Evolutionary conservation across 2,113 vertebrate species (phyloP).

Genomic region (Thamnaconus septentrionalis): DNA sequence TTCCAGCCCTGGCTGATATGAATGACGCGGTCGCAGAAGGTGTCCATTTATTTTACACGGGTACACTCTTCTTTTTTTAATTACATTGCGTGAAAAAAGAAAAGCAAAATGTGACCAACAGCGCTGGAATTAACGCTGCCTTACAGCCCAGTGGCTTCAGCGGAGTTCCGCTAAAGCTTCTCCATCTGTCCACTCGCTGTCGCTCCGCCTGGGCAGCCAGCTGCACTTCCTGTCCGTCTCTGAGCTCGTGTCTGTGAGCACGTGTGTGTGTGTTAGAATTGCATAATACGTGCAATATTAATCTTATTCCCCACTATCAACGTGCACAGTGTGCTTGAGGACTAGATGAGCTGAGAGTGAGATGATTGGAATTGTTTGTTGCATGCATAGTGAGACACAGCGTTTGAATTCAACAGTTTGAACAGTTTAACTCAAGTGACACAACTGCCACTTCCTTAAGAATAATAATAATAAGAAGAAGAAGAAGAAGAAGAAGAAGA

Average conservation of each 20-base stretch:
- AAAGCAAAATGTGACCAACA: conserved; percentile 12
- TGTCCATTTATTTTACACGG: conserved; percentile 11
- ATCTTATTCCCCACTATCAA: too few species aligned
- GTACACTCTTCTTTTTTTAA: conserved; percentile 11
- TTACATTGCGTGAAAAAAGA: conserved; percentile 3
- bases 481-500: too few species aligned
- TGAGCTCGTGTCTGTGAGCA: background rate
- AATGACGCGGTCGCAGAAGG: background rate
- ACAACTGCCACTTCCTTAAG: too few species aligned
- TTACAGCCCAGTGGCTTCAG: conserved; percentile 46
- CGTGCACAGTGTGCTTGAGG: too few species aligned
- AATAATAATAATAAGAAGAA: too few species aligned
- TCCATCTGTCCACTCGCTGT: conserved; percentile 38
- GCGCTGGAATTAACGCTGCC: conserved; percentile 40
- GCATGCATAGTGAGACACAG: too few species aligned
- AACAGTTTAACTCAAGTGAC: too few species aligned
- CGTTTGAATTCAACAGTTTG: too few species aligned
- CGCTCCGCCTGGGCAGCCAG: conserved; percentile 60
- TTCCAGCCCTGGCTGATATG: conserved; percentile 24
- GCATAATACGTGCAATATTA: too few species aligned
- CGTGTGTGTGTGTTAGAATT: background rate
- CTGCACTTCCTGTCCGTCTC: conserved; percentile 44
- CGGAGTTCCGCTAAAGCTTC: conserved; percentile 57
- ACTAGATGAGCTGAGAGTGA: too few species aligned
- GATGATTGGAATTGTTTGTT: too few species aligned